These are phyloP conservation scores for Alcedo atthis DNA, from an alignment of 2,797 vertebrate species.

Conservation along the genomic window DNA sequence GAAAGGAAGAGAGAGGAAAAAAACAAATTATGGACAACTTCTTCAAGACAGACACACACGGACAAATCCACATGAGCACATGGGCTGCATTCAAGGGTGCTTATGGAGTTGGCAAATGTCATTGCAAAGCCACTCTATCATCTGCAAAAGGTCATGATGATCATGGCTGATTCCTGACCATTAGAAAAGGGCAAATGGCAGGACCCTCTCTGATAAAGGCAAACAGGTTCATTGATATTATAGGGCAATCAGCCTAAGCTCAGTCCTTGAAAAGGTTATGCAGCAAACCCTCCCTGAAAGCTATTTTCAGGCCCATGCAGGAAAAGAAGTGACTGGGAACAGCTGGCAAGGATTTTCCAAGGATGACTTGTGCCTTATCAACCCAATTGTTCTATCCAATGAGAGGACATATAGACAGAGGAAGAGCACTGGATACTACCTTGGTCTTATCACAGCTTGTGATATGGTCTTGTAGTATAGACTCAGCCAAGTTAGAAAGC, in stretches of 20 bases:
- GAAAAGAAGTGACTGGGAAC: background rate
- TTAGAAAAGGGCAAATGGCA: background rate
- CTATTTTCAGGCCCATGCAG: background rate
- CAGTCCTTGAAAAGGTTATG: background rate
- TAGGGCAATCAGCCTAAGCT: background rate
- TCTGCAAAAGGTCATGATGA: background rate
- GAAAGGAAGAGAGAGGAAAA: background rate
- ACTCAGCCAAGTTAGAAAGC: background rate
- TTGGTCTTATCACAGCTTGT: background rate
- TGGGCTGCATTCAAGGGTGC: background rate
- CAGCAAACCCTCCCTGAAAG: background rate
- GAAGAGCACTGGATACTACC: background rate
- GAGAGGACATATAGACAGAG: fast-evolving
- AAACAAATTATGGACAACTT: background rate
- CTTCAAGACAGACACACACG: background rate
- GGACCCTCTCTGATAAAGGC: background rate
- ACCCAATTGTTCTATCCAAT: background rate
- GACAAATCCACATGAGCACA: fast-evolving
- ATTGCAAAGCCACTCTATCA: background rate
- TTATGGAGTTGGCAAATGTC: background rate
- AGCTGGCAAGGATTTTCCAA: background rate
- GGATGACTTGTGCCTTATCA: background rate
- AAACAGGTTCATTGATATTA: background rate
- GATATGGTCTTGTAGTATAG: background rate
- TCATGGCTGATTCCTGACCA: background rate